phyloP scores from a whole-genome alignment of 2,888 invertebrate species.

The Linnaemya vulpina region DNA sequence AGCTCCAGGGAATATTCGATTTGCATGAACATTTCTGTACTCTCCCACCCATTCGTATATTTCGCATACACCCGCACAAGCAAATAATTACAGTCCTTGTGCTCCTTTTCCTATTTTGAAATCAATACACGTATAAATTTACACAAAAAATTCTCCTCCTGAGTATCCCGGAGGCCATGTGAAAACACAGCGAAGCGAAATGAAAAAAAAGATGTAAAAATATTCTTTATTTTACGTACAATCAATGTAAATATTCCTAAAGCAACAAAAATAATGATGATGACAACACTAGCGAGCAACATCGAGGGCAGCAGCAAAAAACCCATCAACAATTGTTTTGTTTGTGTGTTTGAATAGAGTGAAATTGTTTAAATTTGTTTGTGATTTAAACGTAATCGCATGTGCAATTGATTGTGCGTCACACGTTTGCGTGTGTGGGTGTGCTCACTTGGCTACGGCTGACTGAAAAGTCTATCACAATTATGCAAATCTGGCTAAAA shows the following conservation, averaged over 20 bases:
- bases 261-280: constrained; percentile 45
- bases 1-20: constrained; percentile 64
- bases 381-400: constrained; percentile 36
- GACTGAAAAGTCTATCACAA: constrained; percentile 1
- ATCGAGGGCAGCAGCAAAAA: constrained; percentile 28
- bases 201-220: not conserved
- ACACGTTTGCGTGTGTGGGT: not conserved
- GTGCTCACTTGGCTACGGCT: not conserved
- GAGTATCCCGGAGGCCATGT: constrained; percentile 54
- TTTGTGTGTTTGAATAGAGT: constrained; percentile 73
- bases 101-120: constrained; percentile 47
- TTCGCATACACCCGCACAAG: no score
- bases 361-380: constrained; percentile 56
- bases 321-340: constrained; percentile 30
- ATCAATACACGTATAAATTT: constrained; percentile 68
- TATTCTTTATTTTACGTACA: constrained; percentile 53
- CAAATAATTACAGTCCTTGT: not conserved
- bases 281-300: constrained; percentile 55
- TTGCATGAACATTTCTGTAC: constrained; percentile 54
- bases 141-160: constrained; percentile 24
- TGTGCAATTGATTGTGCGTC: not conserved
- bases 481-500: not conserved
- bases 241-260: constrained; percentile 59
- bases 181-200: constrained; percentile 17
- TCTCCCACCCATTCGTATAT: not conserved